phyloP scores from a whole-genome alignment of 2,113 vertebrate genomes.

The Salvelinus alpinus region DNA sequence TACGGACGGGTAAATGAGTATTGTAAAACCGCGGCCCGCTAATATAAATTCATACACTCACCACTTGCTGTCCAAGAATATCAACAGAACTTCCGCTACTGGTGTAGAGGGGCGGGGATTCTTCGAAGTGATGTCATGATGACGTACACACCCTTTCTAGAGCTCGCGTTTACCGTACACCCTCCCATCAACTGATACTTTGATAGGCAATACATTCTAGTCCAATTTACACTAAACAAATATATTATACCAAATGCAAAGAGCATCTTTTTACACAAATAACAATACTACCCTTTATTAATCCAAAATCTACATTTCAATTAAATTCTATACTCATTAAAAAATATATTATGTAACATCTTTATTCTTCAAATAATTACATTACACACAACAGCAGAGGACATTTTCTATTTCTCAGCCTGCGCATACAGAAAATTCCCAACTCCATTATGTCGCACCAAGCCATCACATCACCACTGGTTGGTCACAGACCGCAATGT shows the following conservation, averaged over 20 bases:
- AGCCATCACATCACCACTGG: neutral
- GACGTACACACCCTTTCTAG: constrained; percentile 41
- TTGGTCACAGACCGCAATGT: constrained; percentile 4
- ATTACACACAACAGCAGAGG: no score
- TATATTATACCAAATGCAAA: no score
- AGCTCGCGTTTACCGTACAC: neutral
- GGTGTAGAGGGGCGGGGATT: constrained; percentile 54
- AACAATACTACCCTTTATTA: no score
- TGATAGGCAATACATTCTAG: no score
- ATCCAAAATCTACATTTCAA: no score
- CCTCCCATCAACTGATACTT: no score
- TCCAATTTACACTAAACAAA: no score
- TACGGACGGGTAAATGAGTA: constrained; percentile 13
- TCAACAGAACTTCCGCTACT: constrained; percentile 75
- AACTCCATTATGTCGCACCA: neutral
- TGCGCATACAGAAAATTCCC: no score
- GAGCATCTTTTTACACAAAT: no score
- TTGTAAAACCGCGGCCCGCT: constrained; percentile 43
- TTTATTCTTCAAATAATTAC: neutral
- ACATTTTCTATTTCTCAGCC: no score
- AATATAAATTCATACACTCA: constrained; percentile 65
- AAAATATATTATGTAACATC: no score
- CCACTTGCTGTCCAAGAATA: constrained; percentile 75
- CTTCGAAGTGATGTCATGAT: constrained; percentile 38
- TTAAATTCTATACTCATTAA: no score